These are phyloP conservation scores for Gnathonemus longibarbis DNA, from an alignment of 2,113 vertebrate species.

Conservation along the genomic window DNA sequence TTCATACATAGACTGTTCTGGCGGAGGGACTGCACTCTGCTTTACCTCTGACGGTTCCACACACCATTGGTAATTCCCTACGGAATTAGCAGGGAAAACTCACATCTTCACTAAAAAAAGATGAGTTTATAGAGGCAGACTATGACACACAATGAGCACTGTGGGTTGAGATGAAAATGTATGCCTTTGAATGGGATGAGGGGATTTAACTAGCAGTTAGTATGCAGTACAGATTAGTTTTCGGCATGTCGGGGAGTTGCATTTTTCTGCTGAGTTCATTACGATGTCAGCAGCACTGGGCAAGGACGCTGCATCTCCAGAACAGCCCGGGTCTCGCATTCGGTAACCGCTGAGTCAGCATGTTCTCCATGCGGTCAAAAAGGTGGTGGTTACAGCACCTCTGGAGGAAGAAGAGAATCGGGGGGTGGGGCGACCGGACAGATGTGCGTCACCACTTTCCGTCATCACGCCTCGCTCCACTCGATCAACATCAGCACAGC, in stretches of 20 bases:
- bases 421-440: background rate
- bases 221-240: conserved; percentile 42
- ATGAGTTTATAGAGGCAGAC: conserved; percentile 45
- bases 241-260: conserved; percentile 36
- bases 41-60: background rate
- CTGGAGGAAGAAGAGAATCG: background rate
- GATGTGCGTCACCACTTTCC: background rate
- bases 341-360: conserved; percentile 35
- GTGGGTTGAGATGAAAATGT: conserved; percentile 55
- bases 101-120: conserved; percentile 48
- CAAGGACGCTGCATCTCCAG: conserved; percentile 33
- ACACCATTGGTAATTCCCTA: conserved; percentile 31
- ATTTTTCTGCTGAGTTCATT: conserved; percentile 47
- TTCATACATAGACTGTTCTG: background rate
- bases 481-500: background rate
- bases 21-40: background rate
- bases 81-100: conserved; percentile 41
- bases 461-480: background rate
- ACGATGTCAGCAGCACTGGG: conserved; percentile 43
- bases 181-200: conserved; percentile 46
- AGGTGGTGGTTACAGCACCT: background rate
- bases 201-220: conserved; percentile 51
- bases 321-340: background rate
- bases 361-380: conserved; percentile 38
- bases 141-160: conserved; percentile 53